A percentile compares a stretch with the other conserved stretches of the same genome.
These are phyloP conservation scores for Trichonephila clavipes DNA, from an alignment of 1,140 invertebrate species.

Conservation along the genomic window DNA sequence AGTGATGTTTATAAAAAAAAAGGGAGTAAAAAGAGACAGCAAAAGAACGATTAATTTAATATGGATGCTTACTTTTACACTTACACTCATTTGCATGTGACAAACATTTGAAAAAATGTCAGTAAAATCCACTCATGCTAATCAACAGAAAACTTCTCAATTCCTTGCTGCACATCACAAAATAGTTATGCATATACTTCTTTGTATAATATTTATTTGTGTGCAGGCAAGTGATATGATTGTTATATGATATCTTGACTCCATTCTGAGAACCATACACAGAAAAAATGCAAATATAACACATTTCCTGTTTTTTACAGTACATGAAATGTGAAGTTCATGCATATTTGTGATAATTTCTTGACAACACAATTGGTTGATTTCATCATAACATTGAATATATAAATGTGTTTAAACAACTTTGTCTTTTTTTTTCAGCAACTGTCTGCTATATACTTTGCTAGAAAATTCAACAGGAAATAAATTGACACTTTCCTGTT, in stretches of 20 bases:
- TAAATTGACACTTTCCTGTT: background rate
- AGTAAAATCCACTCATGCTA: conserved; percentile 12
- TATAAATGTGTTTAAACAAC: background rate
- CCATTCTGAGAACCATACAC: no score
- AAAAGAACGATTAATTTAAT: conserved; percentile 36
- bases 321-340: background rate
- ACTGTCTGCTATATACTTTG: background rate
- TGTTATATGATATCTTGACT: conserved; percentile 26
- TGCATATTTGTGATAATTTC: background rate
- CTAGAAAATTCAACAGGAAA: conserved; percentile 6
- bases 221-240: conserved; percentile 30
- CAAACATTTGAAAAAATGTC: conserved; percentile 35
- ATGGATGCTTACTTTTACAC: conserved; percentile 22
- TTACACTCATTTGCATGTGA: conserved; percentile 9
- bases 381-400: background rate
- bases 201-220: background rate
- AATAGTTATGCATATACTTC: background rate
- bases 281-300: background rate
- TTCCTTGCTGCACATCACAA: background rate
- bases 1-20: background rate
- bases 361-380: background rate
- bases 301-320: background rate
- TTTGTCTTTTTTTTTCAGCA: background rate
- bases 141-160: conserved; percentile 1
- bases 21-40: background rate